Evolutionary conservation across 2,888 invertebrate species (phyloP), one percentile per base, ranked within the genome.

Genomic region (Eudasyphora cyanicolor): DNA sequence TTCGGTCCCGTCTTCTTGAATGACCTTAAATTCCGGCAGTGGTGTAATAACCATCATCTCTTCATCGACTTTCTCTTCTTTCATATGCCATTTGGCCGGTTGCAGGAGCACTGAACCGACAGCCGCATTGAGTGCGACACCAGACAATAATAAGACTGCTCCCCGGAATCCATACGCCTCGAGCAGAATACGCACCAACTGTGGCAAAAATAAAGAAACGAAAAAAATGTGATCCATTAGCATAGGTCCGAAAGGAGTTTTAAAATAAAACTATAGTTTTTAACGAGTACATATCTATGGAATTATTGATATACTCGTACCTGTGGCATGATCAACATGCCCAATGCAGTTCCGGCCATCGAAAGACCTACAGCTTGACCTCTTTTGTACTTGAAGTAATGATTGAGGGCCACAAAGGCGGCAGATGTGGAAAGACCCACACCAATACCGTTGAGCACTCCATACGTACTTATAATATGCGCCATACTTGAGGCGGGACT

Each of bases 281-380:
- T n/a, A n/a, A n/a, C n/a, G n/a, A n/a, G n/a, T n/a, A n/a, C n/a
- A n/a, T n/a, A n/a, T n/a, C n/a, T n/a, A n/a, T n/a, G n/a, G n/a
- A n/a, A n/a, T n/a, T n/a, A n/a, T n/a, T n/a, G n/a, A n/a, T n/a
- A n/a, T n/a, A n/a, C n/a, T n/a, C n/a, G n/a, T n/a, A n/a, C n/a
- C n/a, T n/a, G n/a, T 0, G 96, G 96, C 94, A 96, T 95, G 82
- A 96, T 93, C 93, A 96, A 94, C 93, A 96, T 94, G 3, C 96
- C 96, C 87, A 96, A 93, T 4, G 96, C 96, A 0, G 96, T 96
- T 0, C 96, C 96, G 0, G 96, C 96, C 94, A 96, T 95, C 0
- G 96, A 96, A 27, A 96, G 92, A 0, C 96, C 96, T 7, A 96
- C 95, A 0, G 96, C 96, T 90, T 96, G 96, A 0, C 96, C 96